These are phyloP conservation scores for Adrianichthys oophorus DNA, from an alignment of 2,797 vertebrate species.

Conservation along the genomic window DNA sequence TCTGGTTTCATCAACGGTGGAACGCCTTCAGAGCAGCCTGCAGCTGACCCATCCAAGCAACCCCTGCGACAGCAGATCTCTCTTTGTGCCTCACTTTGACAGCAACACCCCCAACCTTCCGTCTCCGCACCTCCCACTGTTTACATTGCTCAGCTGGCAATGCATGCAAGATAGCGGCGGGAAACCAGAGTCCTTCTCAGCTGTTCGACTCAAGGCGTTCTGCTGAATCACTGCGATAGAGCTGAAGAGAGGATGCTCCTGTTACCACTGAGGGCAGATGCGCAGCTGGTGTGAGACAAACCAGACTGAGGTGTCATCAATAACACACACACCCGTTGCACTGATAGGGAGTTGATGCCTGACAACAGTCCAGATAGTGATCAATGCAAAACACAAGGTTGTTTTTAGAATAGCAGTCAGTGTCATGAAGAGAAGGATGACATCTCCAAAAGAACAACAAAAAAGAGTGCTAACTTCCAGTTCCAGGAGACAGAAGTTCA, in stretches of 20 bases:
- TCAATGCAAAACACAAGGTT: slow-evolving; percentile 4
- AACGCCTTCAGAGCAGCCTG: slow-evolving; percentile 46
- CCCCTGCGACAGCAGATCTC: slow-evolving; percentile 18
- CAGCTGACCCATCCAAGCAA: slow-evolving; percentile 35
- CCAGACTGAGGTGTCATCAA: slow-evolving; percentile 54
- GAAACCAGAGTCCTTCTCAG: slow-evolving; percentile 69
- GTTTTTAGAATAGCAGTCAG: slow-evolving; percentile 31
- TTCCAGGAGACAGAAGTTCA: slow-evolving; percentile 45
- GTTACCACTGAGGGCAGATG: slow-evolving; percentile 61
- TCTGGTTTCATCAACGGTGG: slow-evolving; percentile 42
- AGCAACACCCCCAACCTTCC: no score
- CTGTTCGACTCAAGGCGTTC: slow-evolving; percentile 47
- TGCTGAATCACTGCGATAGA: slow-evolving; percentile 78
- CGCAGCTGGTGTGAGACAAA: slow-evolving; percentile 29
- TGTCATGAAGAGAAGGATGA: slow-evolving; percentile 29
- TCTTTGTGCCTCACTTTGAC: no score
- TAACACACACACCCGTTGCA: slow-evolving; percentile 8
- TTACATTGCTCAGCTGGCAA: slow-evolving; percentile 68
- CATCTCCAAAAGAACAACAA: slow-evolving; percentile 46
- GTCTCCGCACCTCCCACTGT: slow-evolving; percentile 53
- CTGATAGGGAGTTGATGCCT: slow-evolving; percentile 4
- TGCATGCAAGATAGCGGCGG: slow-evolving; percentile 61
- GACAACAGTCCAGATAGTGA: slow-evolving; percentile 22
- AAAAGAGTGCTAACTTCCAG: slow-evolving; percentile 59
- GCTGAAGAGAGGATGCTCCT: slow-evolving; percentile 65